Base-by-base conservation (phyloP, 1,140 invertebrate species). In the Sweltsa coloradensis region DNA sequence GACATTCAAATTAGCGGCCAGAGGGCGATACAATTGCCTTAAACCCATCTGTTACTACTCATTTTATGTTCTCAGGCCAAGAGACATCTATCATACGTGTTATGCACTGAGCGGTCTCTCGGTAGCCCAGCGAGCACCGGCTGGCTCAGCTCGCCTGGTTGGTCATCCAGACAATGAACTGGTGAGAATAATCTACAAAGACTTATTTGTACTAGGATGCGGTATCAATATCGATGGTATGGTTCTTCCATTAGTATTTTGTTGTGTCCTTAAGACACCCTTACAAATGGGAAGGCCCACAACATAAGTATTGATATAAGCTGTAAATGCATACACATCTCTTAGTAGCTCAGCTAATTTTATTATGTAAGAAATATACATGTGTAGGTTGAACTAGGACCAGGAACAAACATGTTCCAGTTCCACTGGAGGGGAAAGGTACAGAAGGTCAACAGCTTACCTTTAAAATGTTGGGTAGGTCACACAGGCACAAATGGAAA, bases 51-150 rank as follows among this genome's bases (percentile, higher is more conserved):
- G 42, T 41, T 37, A 40, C 41, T 24, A 39, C 46, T 21, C 41
- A 43, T 49, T 47, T 48, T 50, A 62, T 57, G 45, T 59, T 77
- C 75, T 49, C 66, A 92, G 88, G 64, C 70, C 74, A 42, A 70
- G 81, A 53, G 96, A 98, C 70, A 78, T 88, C 47, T 98, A 98
- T 65, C 96, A 99, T 61, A 97, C 93, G 1, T 97, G 94, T 66
- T 98, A 99, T 60, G 83, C 83, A 2, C 66, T 98, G 3, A 93
- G 91, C 70, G 96, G 95, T n/a, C 67, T 98, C 16, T 90, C 93
- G 18, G 72, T 97, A 43, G 83, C 92, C 24, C 95, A 98, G 67
- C 84, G 94, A 71, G 84, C 81, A 34, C 67, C 72, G 29, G 65
- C 70, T 25, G 53, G 58, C 22, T 55, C 69, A 41, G 65, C 63